Base-by-base conservation (phyloP, 1,140 invertebrate species). In the Trichonephila clavata region DNA sequence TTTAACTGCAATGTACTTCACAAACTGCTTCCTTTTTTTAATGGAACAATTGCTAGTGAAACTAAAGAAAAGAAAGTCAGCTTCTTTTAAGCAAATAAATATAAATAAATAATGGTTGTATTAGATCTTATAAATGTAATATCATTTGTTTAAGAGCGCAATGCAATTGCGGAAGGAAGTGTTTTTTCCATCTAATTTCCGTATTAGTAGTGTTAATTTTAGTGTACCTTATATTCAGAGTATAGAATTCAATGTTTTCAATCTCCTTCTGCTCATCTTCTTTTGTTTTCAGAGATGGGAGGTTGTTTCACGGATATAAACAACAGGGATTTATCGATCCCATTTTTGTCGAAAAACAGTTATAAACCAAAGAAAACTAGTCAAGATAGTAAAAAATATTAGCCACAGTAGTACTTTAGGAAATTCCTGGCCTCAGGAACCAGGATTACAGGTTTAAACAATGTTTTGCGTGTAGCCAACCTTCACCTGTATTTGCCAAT, bases 131-230 rank as follows among this genome's bases (percentile, higher is more conserved):
- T 24, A 24, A 68, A 68, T 68, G 65, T 68, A 68, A 24, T 68
- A n/a, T 24, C 65, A 68, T 68, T 68, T 68, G 24, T 24, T 68
- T 24, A 68, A 68, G 32, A 39, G 65, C n/a, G 65, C 65, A 68
- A 13, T 24, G 65, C 65, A 68, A 68, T 68, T 24, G 65, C n/a
- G 27, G 13, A 68, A 24, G n/a, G 65, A 13, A n/a, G n/a, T 8
- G 2, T 68, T 63, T 61, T 68, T 68, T 27, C n/a, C 65, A 24
- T 24, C 65, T 68, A 68, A 68, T 68, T 68, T 68, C n/a, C 65
- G n/a, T 68, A 68, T 68, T 68, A 68, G 65, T 68, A 21, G n/a
- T 68, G 65, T 21, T 68, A 68, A 68, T 68, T 68, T 24, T 68
- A 13, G 10, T 68, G 65, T 68, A 68, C n/a, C 65, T 68, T 8